A percentile compares a stretch with the other conserved stretches of the same genome.
Evolutionary conservation across 2,113 vertebrate genomes (phyloP).

Genomic region (Cryptomyrus ogoouensis): DNA sequence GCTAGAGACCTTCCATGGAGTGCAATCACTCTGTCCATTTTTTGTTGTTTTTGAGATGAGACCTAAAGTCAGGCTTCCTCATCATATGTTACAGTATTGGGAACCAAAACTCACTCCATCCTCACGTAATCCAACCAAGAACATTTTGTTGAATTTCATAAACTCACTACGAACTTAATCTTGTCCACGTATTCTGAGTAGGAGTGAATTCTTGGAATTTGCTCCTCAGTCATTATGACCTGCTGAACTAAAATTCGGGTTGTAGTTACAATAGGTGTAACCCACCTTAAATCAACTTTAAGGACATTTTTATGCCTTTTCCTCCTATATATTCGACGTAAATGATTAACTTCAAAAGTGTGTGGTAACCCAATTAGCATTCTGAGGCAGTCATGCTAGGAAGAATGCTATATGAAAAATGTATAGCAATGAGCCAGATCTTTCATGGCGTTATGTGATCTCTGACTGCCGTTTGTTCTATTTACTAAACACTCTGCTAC

Average conservation of each 20-base stretch:
- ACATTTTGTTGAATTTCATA: background rate
- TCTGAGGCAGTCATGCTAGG: background rate
- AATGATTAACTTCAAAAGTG: background rate
- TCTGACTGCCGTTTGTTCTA: background rate
- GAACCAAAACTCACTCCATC: background rate
- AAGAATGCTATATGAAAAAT: background rate
- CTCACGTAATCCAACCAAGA: background rate
- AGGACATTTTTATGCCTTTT: background rate
- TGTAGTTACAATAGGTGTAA: background rate
- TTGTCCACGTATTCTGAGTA: background rate
- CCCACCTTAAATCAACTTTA: background rate
- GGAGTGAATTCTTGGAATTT: background rate
- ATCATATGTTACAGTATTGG: background rate
- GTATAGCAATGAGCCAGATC: background rate
- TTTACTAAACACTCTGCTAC: background rate
- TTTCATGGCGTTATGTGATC: background rate
- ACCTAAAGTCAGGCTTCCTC: background rate
- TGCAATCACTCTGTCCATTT: background rate
- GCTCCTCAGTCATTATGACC: background rate
- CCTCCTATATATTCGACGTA: background rate
- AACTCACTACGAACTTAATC: background rate
- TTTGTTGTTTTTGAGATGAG: background rate
- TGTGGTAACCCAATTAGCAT: background rate
- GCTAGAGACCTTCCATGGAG: background rate
- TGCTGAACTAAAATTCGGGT: background rate